phyloP scores from a whole-genome alignment of 2,888 invertebrate species.

The Ferrisia virgata region DNA sequence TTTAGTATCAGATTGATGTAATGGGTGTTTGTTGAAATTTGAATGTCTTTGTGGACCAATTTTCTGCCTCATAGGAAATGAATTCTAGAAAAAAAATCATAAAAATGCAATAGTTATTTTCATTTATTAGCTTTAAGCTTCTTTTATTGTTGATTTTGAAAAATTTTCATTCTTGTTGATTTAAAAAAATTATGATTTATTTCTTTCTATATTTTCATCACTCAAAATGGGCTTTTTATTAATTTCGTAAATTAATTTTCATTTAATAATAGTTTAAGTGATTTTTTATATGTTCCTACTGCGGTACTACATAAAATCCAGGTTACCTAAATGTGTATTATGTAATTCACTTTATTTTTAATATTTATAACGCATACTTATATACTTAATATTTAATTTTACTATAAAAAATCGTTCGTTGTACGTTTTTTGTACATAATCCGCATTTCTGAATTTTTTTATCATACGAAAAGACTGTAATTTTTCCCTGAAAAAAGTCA shows the following conservation, averaged over 20 bases:
- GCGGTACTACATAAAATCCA: conserved; percentile 24
- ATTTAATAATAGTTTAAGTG: background rate
- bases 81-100: background rate
- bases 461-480: background rate
- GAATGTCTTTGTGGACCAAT: background rate
- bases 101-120: background rate
- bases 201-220: background rate
- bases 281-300: conserved; percentile 24
- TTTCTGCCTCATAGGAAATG: background rate
- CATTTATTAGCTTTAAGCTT: background rate
- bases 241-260: background rate
- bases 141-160: background rate
- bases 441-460: background rate
- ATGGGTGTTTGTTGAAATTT: background rate
- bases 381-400: conserved; percentile 3
- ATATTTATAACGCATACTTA: background rate
- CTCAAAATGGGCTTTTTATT: background rate
- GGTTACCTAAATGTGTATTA: conserved; percentile 24
- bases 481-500: background rate
- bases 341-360: background rate
- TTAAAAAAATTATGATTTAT: background rate
- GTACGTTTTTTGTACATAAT: background rate
- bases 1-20: background rate
- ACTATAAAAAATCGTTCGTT: background rate
- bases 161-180: background rate